A percentile compares a stretch with the other conserved stretches of the same genome.
These are phyloP conservation scores for human DNA, from an alignment of 2,113 vertebrate species.

Conservation along the genomic window DNA sequence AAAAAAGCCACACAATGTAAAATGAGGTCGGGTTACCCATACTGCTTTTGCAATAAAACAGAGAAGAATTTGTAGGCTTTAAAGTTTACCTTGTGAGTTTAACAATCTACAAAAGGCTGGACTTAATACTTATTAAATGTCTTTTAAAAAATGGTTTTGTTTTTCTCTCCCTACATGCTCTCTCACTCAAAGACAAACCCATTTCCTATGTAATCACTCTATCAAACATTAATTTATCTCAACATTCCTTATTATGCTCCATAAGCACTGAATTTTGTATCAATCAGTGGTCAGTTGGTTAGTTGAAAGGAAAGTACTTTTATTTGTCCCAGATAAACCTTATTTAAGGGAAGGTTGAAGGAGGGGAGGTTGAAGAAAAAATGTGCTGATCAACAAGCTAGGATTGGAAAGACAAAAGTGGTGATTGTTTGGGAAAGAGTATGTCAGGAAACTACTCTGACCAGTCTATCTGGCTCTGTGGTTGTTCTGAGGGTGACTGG, in stretches of 20 bases:
- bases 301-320: neutral
- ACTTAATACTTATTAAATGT: neutral
- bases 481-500: neutral
- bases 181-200: neutral
- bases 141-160: neutral
- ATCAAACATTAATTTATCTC: conserved; percentile 30
- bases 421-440: neutral
- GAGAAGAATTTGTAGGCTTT: neutral
- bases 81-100: neutral
- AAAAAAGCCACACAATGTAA: neutral
- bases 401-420: neutral
- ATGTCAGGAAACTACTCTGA: conserved; percentile 14
- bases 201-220: conserved; percentile 18
- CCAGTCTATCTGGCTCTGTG: conserved; percentile 1
- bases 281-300: neutral
- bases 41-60: neutral
- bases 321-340: conserved; percentile 16
- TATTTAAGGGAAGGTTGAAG: neutral
- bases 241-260: neutral
- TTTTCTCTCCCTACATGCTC: neutral
- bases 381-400: neutral
- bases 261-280: conserved; percentile 7
- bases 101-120: neutral
- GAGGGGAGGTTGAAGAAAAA: neutral
- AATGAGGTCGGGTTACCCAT: neutral